Percentiles rank a stretch among this genome's conserved stretches.
Conservation (phyloP, 2,113 vertebrate species). For the Plecturocebus donacophilus region DNA sequence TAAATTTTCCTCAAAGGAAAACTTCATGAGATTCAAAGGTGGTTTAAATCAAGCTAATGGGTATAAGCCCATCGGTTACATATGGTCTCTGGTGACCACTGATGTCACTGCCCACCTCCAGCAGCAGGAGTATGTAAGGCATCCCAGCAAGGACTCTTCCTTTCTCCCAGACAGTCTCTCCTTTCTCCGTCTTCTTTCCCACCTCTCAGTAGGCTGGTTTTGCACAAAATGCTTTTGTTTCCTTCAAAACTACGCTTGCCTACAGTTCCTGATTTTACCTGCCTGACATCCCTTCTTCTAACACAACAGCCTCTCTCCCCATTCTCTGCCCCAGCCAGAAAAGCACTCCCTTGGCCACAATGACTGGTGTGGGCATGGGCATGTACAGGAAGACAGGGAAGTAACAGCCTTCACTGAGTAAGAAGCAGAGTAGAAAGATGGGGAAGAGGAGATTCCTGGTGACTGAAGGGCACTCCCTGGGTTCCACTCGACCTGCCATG, state of each 20-base stretch:
- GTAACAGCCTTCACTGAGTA: background rate
- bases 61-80: background rate
- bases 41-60: background rate
- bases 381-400: background rate
- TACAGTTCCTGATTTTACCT: background rate
- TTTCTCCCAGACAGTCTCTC: background rate
- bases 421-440: background rate
- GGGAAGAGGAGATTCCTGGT: background rate
- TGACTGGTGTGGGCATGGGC: background rate
- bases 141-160: background rate
- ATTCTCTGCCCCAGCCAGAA: background rate
- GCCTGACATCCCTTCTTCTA: background rate
- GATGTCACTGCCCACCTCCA: background rate
- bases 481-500: background rate
- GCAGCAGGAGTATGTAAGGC: background rate
- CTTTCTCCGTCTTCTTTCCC: background rate
- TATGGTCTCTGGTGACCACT: background rate
- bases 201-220: background rate
- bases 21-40: conserved; percentile 12
- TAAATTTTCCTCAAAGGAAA: conserved; percentile 56
- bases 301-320: background rate
- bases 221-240: background rate
- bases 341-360: background rate
- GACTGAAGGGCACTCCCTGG: background rate
- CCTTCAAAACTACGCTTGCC: background rate